Evolutionary conservation across 35 echinoderm and acorn worm species (phyloP), one percentile per base, ranked within the genome.

Genomic region (Hemicentrotus pulcherrimus): DNA sequence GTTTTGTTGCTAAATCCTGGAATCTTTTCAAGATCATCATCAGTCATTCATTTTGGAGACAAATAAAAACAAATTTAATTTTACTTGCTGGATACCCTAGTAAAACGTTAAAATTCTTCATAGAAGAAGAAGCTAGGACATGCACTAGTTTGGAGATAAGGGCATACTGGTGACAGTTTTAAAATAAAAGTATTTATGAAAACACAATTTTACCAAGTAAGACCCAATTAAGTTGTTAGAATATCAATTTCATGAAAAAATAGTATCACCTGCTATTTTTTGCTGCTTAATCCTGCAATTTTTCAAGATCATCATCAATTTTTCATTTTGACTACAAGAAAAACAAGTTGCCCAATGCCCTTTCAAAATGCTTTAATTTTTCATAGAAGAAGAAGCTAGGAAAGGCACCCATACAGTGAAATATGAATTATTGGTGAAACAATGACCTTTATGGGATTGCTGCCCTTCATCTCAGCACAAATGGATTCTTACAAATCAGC

Each of bases 401-500:
- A 78, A n/a, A 78, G 19, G 65, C 65, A n/a, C 65, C 22, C 7
- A 6, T 78, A n/a, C 7, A 28, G 65, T 7, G 65, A 78, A 8
- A n/a, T 78, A 22, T 4, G 65, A 22, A 78, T 78, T 22, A 78
- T 78, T 78, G 19, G 65, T 78, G 28, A 78, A 78, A 78, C 65
- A 78, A 78, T 78, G 65, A 78, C 65, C 65, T 78, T 78, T 78
- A 78, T 6, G 22, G 65, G 65, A 78, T 78, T 78, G n/a, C 65
- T n/a, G 65, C 4, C 65, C 65, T 78, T 78, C 65, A 78, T 78
- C 65, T 28, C 18, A 22, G 65, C 65, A 78, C 22, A 78, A 78
- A 78, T 78, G 65, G 24, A 78, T 78, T 78, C 65, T 78, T 78
- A 78, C 65, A 78, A 78, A 78, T 78, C 65, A 78, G 19, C 65